Evolutionary conservation across 2,797 vertebrate species (phyloP), one percentile per base, ranked within the genome.

Genomic region (Anableps anableps): DNA sequence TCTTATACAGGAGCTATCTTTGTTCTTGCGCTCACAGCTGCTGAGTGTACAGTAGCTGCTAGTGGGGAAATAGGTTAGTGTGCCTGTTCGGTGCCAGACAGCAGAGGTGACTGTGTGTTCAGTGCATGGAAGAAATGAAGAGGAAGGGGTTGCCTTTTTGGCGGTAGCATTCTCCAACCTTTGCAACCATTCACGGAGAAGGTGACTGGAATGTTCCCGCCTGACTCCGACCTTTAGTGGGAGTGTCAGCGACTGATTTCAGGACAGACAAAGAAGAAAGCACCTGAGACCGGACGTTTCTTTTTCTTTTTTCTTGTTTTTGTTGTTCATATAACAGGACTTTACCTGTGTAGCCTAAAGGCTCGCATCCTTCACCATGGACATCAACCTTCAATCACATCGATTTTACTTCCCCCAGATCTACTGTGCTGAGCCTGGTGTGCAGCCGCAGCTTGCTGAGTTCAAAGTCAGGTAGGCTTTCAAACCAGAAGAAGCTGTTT

Each of bases 301-400:
- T 23, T 50, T 23, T 21, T 43, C 16, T 17, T 78, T 36, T 23
- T 5, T 2, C 19, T 8, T 2, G 5, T 55, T 58, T 55, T 55
- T 72, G 26, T 47, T 73, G 31, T 48, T 60, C n/a, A 14, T 1
- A 11, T 41, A 62, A 55, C 47, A 66, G 68, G 75, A 13, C 74
- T 48, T 85, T 80, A 89, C 78, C 81, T 80, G 87, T 78, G 87
- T 50, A 74, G 87, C 84, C 77, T 31, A 60, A 31, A 60, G n/a
- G 87, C 80, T 88, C 79, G 79, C 79, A 38, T 80, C 74, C 53
- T 79, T 76, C 90, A 75, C 74, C 84, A 96, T 96, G 96, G 95
- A 96, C 77, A 93, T 95, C 91, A 96, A 96, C 90, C 92, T 96
- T 6, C 96, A 95, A 89, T 91, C 95, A 5, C 95, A 96, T n/a